Evolutionary conservation across 2,888 invertebrate genomes (phyloP), one percentile per base, ranked within the genome.

Genomic region (Eupithecia insigniata): DNA sequence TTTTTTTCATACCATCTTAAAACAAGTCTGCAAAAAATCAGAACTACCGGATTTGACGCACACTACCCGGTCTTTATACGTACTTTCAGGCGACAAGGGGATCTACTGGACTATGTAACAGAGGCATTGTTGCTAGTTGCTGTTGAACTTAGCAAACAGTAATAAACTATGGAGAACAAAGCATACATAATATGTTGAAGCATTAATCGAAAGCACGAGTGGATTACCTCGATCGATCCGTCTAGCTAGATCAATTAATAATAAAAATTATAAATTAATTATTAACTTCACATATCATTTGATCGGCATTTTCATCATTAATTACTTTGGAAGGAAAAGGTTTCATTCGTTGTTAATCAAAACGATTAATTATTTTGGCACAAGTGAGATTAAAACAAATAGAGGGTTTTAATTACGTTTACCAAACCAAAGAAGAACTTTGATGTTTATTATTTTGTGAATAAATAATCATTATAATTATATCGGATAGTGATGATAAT

Each of bases 121-220:
- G 36, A 36, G 36, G 14, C 12, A 7, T 36, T 14, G 18, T 18
- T 16, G 18, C 12, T 61, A 58, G 28, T 4, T 14, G 30, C 32
- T 32, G 14, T 61, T 30, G 32, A 61, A 61, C 60, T 61, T 18
- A 18, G 43, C 43, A 32, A 58, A 58, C 28, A 61, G 60, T 61
- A 61, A 61, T 61, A 61, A 61, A 61, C 16, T 61, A 5, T 16
- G 7, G 46, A 46, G n/a, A 46, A 28, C 58, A 8, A 61, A 10
- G 28, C 60, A 18, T 10, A 32, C 30, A 16, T 18, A 8, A 61
- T n/a, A n/a, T n/a, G 60, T 61, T 30, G 60, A 61, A 61, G 32
- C 30, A 32, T 61, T 58, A 32, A 18, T 61, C n/a, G 18, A 46
- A 2, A 46, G 32, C 16, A 18, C 18, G 60, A 18, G 60, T 30